Conservation (phyloP, 2,797 vertebrate species). For the Schizopygopsis malacanthus region DNA sequence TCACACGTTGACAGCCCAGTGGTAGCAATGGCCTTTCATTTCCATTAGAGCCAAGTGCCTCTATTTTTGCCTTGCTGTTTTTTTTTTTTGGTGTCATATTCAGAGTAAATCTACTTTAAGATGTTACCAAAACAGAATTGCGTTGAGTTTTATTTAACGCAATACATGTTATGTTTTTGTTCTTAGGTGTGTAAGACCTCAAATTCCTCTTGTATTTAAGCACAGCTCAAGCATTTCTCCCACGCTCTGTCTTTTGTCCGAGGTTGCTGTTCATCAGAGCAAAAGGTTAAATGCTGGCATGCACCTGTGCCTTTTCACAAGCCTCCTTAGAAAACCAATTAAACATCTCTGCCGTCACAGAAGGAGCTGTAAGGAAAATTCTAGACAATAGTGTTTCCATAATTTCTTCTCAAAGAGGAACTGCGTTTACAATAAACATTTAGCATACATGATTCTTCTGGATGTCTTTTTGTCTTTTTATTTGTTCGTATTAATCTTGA, state of each 20-base stretch:
- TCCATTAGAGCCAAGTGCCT: neutral
- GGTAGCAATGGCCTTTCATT: conserved; percentile 4
- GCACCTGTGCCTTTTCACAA: conserved; percentile 75
- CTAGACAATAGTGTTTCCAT: conserved; percentile 18
- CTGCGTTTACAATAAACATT: conserved; percentile 27
- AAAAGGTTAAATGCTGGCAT: conserved; percentile 56
- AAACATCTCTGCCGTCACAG: conserved; percentile 61
- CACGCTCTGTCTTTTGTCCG: conserved; percentile 69
- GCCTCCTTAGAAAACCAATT: conserved; percentile 54
- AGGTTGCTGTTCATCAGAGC: conserved; percentile 45
- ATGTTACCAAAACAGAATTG: conserved; percentile 4
- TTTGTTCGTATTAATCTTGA: conserved; percentile 46
- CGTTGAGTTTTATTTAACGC: neutral
- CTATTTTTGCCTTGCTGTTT: conserved; percentile 29
- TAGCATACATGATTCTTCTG: neutral
- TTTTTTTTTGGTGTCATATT: conserved; percentile 42
- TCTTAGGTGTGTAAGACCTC: conserved; percentile 72
- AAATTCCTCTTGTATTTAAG: conserved; percentile 81
- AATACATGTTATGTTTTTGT: conserved; percentile 6
- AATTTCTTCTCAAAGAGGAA: conserved; percentile 6
- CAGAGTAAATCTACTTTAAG: conserved; percentile 14
- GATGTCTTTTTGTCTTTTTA: conserved; percentile 7
- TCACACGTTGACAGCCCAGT: neutral
- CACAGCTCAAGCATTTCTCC: conserved; percentile 73
- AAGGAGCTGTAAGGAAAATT: conserved; percentile 49